phyloP scores from a whole-genome alignment of 2,797 vertebrate genomes.

The Neopelma chrysocephalum region DNA sequence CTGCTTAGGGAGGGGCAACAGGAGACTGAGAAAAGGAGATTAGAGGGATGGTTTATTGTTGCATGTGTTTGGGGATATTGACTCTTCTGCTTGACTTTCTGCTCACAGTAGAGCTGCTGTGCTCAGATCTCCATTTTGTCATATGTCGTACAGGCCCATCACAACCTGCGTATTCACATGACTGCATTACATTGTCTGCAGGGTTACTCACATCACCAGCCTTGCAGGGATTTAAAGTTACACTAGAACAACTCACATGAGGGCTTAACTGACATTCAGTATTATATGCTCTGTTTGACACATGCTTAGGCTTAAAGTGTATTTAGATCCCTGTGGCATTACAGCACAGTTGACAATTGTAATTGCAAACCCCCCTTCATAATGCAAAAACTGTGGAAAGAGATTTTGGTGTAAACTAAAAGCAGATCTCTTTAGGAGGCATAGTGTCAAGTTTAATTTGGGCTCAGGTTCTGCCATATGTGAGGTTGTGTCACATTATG shows the following conservation, averaged over 20 bases:
- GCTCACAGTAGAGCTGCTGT: not conserved
- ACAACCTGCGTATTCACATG: not conserved
- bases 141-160: not conserved
- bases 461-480: not conserved
- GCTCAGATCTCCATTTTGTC: not conserved
- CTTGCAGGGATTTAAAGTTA: constrained; percentile 2
- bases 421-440: not conserved
- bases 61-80: not conserved
- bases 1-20: not conserved
- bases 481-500: not conserved
- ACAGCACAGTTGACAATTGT: not conserved
- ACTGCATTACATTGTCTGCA: not conserved
- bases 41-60: not conserved
- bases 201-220: not conserved
- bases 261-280: not conserved
- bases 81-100: not conserved
- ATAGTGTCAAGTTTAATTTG: not conserved
- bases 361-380: constrained; percentile 2
- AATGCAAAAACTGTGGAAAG: not conserved
- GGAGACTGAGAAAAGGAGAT: not conserved
- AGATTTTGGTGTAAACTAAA: not conserved
- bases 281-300: constrained; percentile 26
- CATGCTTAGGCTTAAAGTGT: constrained; percentile 14
- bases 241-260: not conserved
- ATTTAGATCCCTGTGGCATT: not conserved